Percentiles rank a stretch among this genome's conserved stretches.
phyloP scores from a whole-genome alignment of 1,140 invertebrate species.

The Macrobrachium rosenbergii region DNA sequence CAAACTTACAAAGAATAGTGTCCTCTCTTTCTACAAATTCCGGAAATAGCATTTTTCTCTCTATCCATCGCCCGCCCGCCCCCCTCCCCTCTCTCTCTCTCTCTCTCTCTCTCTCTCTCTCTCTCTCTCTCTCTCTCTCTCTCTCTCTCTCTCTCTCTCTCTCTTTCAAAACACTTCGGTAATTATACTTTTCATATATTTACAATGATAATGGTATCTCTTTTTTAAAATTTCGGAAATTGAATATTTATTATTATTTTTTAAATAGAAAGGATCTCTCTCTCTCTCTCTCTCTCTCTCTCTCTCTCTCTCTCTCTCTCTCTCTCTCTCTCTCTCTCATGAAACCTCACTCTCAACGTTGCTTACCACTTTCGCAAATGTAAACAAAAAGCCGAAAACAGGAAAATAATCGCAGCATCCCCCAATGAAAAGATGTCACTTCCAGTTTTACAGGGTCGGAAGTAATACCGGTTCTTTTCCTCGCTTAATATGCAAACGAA shows the following conservation, averaged over 20 bases:
- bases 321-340: conserved; percentile 16
- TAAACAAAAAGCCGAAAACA: too few relatives aligned
- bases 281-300: conserved; percentile 22
- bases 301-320: conserved; percentile 30
- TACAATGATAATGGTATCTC: neutral
- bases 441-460: too few relatives aligned
- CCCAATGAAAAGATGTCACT: too few relatives aligned
- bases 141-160: conserved; percentile 14
- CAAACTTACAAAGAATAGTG: too few relatives aligned
- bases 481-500: too few relatives aligned
- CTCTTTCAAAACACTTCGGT: neutral
- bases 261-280: neutral
- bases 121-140: conserved; percentile 28
- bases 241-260: too few relatives aligned
- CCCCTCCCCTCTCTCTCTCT: conserved; percentile 35
- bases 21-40: too few relatives aligned
- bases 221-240: too few relatives aligned
- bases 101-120: conserved; percentile 36
- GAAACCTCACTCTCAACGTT: neutral
- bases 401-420: too few relatives aligned
- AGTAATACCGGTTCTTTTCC: too few relatives aligned
- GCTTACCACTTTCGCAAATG: neutral
- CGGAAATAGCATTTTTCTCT: too few relatives aligned
- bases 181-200: neutral
- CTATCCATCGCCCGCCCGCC: too few relatives aligned